Evolutionary conservation across 2,113 vertebrate genomes (phyloP), one percentile per base, ranked within the genome.

Genomic region (Carlito syrichta): DNA sequence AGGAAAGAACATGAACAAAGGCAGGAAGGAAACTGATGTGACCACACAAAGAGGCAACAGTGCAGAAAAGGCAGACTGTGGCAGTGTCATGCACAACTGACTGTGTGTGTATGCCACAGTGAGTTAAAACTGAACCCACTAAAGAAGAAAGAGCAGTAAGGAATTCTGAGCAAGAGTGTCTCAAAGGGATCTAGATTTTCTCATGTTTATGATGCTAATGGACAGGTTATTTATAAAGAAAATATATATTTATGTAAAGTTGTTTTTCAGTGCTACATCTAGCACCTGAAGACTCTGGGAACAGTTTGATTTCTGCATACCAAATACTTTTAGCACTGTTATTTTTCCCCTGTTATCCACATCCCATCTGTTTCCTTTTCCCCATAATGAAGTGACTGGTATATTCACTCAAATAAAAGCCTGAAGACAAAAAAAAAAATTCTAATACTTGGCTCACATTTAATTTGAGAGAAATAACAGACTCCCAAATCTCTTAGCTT

Each of bases 361-460:
- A 85, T 60, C 68, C 89, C 95, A 96, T 97, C 92, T 95, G 90
- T 66, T 95, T 30, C 63, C 88, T 96, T 77, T 88, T 68, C 38
- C 76, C 43, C 52, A 66, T 68, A 76, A 56, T 87, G 32, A 90
- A 94, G 56, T 87, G 76, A 78, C 35, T 96, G 20, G 22, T 82
- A 77, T 82, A 73, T 69, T 96, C 30, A 12, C 48, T 88, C 56
- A 97, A 91, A 87, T 88, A 95, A 96, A 95, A 77, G 48, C 68
- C 40, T 82, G 40, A 74, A 96, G 86, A 97, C n/a, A 71, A 82
- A 92, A 87, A 56, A 93, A 32, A 92, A 86, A 58, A 96, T 85
- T 94, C 66, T 95, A 96, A 97, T 94, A 93, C 38, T 91, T 87
- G 88, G 17, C n/a, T 74, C 81, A 96, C 40, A 54, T 93, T 89